phyloP scores from a whole-genome alignment of 2,797 vertebrate genomes.

The Holocentrus rufus region DNA sequence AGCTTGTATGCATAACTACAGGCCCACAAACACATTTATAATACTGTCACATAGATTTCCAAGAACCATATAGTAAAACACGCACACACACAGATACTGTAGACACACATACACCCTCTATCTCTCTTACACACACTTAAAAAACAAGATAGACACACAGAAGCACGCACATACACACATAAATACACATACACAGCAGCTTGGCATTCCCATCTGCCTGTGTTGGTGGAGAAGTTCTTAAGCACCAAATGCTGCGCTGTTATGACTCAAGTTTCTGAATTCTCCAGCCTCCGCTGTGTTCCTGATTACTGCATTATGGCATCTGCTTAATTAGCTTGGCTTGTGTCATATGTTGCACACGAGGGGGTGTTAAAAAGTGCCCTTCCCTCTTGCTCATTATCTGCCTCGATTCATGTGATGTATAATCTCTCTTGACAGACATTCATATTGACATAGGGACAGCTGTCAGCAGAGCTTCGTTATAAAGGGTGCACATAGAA shows the following conservation, averaged over 20 bases:
- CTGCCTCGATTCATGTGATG: slow-evolving; percentile 80
- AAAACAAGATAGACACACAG: slow-evolving; percentile 41
- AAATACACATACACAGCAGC: slow-evolving; percentile 67
- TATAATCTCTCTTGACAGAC: slow-evolving; percentile 82
- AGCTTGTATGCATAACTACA: slow-evolving; percentile 4
- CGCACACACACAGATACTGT: slow-evolving; percentile 26
- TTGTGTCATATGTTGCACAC: slow-evolving; percentile 81
- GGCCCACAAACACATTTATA: slow-evolving; percentile 32
- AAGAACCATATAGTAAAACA: slow-evolving; percentile 37
- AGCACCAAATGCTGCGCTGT: slow-evolving; percentile 79
- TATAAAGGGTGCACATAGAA: slow-evolving; percentile 69
- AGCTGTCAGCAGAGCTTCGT: slow-evolving; percentile 76
- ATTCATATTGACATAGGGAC: slow-evolving; percentile 80
- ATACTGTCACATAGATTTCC: neutral
- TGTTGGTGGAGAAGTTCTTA: slow-evolving; percentile 78
- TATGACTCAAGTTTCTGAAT: slow-evolving; percentile 81
- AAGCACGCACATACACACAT: slow-evolving; percentile 54
- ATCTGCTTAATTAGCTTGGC: slow-evolving; percentile 85
- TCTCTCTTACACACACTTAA: slow-evolving; percentile 32
- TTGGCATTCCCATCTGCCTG: slow-evolving; percentile 76
- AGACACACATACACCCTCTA: slow-evolving; percentile 31
- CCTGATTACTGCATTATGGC: slow-evolving; percentile 82
- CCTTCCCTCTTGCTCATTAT: slow-evolving; percentile 82
- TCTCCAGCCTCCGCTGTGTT: slow-evolving; percentile 79
- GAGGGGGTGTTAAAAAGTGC: slow-evolving; percentile 80